Percentiles rank a stretch among this genome's conserved stretches.
These are phyloP conservation scores for Aspidiotus rigidus DNA, from an alignment of 2,888 invertebrate genomes.

Conservation along the genomic window DNA sequence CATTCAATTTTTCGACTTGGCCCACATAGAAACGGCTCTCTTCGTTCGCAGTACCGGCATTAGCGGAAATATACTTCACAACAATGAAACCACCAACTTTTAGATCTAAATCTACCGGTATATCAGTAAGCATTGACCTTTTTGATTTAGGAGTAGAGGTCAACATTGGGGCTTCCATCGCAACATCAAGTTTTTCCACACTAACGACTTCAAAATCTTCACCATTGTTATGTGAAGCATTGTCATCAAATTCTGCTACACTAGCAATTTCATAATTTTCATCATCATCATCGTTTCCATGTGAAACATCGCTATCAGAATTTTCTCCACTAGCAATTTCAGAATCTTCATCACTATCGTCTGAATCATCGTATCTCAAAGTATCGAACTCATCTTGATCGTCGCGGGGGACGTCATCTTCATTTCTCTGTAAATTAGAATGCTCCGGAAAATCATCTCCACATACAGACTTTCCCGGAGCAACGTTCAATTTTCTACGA, in stretches of 20 bases:
- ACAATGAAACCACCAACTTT: conserved; percentile 1
- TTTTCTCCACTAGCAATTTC: too few relatives aligned
- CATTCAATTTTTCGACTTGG: not conserved
- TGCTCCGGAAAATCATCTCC: not conserved
- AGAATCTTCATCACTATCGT: too few relatives aligned
- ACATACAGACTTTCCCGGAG: conserved; percentile 6
- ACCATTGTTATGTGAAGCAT: not conserved
- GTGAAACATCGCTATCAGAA: too few relatives aligned
- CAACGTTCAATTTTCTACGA: not conserved
- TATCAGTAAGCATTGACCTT: too few relatives aligned
- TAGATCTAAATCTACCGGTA: not conserved
- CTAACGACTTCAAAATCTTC: not conserved
- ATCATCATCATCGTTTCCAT: too few relatives aligned
- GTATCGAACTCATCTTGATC: too few relatives aligned
- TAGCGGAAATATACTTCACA: not conserved
- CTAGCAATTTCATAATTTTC: too few relatives aligned
- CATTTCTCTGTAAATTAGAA: not conserved
- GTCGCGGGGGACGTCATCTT: too few relatives aligned
- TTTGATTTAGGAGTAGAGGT: conserved; percentile 5
- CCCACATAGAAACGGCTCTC: conserved; percentile 5
- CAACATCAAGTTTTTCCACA: not conserved
- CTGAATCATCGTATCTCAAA: too few relatives aligned
- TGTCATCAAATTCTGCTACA: not conserved
- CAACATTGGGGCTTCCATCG: conserved; percentile 1
- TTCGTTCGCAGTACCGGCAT: not conserved